Conservation (phyloP, 2,888 invertebrate genomes). For the Rotaria sp. region DNA sequence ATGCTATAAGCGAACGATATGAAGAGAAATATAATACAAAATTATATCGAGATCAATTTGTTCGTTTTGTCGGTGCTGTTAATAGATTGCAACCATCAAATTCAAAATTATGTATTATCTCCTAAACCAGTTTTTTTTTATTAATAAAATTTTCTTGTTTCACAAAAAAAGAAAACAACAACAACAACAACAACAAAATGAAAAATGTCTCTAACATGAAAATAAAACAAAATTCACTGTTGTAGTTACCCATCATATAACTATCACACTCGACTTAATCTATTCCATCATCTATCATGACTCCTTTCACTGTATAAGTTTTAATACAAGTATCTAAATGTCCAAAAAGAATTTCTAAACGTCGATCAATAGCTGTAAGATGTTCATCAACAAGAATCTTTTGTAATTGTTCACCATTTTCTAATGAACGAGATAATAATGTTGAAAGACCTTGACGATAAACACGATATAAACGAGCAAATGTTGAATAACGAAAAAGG, state of each 20-base stretch:
- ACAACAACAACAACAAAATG: background rate
- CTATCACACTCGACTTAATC: background rate
- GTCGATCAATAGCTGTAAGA: conserved; percentile 33
- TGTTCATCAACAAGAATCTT: conserved; percentile 38
- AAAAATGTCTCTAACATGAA: background rate
- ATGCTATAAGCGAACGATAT: background rate
- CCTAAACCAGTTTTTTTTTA: background rate
- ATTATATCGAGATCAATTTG: conserved; percentile 21
- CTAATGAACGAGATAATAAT: conserved; percentile 30
- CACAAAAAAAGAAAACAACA: background rate
- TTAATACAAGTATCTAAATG: conserved; percentile 32
- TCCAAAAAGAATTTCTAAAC: conserved; percentile 32
- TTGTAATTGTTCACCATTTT: conserved; percentile 30
- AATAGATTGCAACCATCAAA: background rate
- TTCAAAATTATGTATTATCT: background rate
- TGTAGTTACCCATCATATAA: background rate
- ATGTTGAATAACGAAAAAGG: conserved; percentile 38
- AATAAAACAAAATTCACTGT: background rate
- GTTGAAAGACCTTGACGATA: conserved; percentile 31
- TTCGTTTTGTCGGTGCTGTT: background rate
- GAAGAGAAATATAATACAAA: background rate
- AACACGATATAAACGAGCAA: conserved; percentile 33
- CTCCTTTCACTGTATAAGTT: background rate
- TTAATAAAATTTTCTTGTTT: background rate
- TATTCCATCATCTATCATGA: conserved; percentile 39